Conservation (phyloP, 1,140 invertebrate genomes). For the Grapholita molesta region DNA sequence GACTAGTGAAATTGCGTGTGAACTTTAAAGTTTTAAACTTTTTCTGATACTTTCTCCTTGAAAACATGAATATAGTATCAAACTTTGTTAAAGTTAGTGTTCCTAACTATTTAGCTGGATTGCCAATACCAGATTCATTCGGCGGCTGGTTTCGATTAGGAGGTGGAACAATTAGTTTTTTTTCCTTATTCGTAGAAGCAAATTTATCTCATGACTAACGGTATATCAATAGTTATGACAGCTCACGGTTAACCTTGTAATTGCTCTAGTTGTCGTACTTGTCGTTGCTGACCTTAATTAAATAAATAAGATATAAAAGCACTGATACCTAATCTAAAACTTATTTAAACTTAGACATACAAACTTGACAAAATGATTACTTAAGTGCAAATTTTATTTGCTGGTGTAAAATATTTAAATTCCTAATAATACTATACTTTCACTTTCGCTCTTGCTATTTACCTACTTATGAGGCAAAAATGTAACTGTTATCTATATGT, state of each 20-base stretch:
- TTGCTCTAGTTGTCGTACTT: neutral
- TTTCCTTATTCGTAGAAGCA: slow-evolving; percentile 5
- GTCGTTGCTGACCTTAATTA: neutral
- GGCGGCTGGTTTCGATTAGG: slow-evolving; percentile 89
- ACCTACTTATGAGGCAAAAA: no score
- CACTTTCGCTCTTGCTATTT: no score
- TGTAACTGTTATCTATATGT: no score
- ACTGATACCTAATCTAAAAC: neutral
- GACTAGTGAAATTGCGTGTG: slow-evolving; percentile 17
- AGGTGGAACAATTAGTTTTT: slow-evolving; percentile 71
- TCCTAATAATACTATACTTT: neutral
- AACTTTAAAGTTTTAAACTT: neutral
- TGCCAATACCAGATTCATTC: slow-evolving; percentile 87
- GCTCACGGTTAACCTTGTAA: neutral
- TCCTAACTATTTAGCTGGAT: slow-evolving; percentile 86
- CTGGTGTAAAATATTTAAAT: neutral
- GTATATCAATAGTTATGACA: neutral
- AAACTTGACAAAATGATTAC: neutral
- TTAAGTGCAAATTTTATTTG: neutral
- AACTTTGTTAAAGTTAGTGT: slow-evolving; percentile 85
- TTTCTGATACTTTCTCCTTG: slow-evolving; percentile 15
- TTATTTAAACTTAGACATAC: neutral
- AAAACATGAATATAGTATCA: slow-evolving; percentile 84
- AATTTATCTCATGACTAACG: neutral
- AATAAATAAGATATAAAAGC: neutral